Evolutionary conservation across 2,797 vertebrate genomes (phyloP), one percentile per base, ranked within the genome.

Genomic region (Microctenopoma steveboyesi): DNA sequence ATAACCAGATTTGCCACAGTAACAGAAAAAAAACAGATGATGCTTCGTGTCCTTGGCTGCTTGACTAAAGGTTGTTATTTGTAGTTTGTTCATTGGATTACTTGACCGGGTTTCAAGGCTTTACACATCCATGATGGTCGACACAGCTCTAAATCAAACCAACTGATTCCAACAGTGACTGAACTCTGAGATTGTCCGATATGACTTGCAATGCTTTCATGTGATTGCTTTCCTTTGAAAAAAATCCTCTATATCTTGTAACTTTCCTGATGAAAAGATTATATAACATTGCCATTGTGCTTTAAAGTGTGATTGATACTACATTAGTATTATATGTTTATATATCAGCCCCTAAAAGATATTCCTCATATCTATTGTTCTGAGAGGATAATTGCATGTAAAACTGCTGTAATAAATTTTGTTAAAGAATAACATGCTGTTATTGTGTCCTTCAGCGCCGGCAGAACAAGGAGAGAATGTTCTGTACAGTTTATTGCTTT

Each of bases 71-170:
- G 72, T 72, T 78, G 50, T 53, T 62, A 67, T 78, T 78, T 79
- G 65, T 76, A 48, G 63, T 67, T 64, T 49, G 40, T 57, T 45
- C 28, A 11, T 12, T 65, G 69, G 79, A 80, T 86, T 85, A 76
- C 64, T 27, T 4, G 42, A 54, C 27, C 48, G 51, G 42, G 47
- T 53, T 75, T 79, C 46, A 64, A 43, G 73, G 79, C 75, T 84
- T 69, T 49, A 56, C 64, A 69, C 57, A 47, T 76, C 50, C 72
- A 42, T 65, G 59, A 87, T 79, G 82, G 69, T 73, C 70, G 79
- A 72, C 76, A 83, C 77, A 75, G 70, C 74, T 77, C 54, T 74
- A 72, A 73, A 76, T 82, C 82, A 77, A 85, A 72, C 47, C 45
- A n/a, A 57, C 40, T 47, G 43, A 79, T 81, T 79, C 60, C 65